Evolutionary conservation across 1,140 invertebrate genomes (phyloP).

Genomic region (Pinna nobilis): DNA sequence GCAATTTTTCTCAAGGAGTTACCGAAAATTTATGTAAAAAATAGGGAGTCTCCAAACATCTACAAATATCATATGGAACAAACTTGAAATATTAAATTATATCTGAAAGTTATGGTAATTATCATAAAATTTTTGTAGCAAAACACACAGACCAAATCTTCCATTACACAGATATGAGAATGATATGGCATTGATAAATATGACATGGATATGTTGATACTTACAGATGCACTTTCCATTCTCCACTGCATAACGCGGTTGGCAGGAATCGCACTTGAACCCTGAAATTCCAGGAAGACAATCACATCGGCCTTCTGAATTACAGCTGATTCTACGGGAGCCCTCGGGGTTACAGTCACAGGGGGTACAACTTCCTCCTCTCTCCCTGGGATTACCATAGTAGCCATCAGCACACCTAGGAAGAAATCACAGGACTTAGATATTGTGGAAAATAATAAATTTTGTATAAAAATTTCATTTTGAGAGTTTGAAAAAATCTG

Average conservation of each 20-base stretch:
- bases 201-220: slow-evolving; percentile 62
- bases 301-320: slow-evolving; percentile 65
- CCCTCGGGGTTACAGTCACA: slow-evolving; percentile 79
- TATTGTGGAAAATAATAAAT: not conserved
- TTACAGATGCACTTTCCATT: slow-evolving; percentile 84
- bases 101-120: no score
- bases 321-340: slow-evolving; percentile 83
- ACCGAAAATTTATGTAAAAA: no score
- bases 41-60: no score
- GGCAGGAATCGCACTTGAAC: slow-evolving; percentile 93
- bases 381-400: slow-evolving; percentile 89
- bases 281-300: slow-evolving; percentile 94
- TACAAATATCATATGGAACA: no score
- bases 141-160: no score
- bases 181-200: no score
- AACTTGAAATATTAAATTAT: no score
- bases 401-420: slow-evolving; percentile 94
- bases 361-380: slow-evolving; percentile 73
- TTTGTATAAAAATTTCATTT: no score
- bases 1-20: no score
- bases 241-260: slow-evolving; percentile 83
- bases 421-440: slow-evolving; percentile 15
- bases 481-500: no score
- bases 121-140: no score
- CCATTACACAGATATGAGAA: no score